Percentiles rank a stretch among this genome's conserved stretches.
Evolutionary conservation across 2,113 vertebrate species (phyloP).

Genomic region (Gracilinanus agilis): DNA sequence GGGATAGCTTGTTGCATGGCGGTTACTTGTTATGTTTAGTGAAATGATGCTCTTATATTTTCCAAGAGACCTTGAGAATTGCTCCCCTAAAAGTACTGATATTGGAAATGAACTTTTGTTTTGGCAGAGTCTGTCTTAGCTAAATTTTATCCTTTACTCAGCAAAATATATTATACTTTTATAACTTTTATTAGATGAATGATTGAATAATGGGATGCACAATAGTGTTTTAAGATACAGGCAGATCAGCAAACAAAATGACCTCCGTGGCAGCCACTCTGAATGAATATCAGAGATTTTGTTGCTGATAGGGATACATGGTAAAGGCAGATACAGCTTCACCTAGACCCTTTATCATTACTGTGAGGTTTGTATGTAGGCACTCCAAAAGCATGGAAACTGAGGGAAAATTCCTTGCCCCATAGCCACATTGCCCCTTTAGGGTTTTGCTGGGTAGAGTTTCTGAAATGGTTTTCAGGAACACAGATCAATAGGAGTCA

Average conservation of each 20-base stretch:
- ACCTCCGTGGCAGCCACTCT: neutral
- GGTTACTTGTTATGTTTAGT: conserved; percentile 53
- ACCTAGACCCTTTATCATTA: neutral
- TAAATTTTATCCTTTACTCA: neutral
- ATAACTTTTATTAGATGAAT: neutral
- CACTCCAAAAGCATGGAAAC: neutral
- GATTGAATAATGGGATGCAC: neutral
- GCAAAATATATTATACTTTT: neutral
- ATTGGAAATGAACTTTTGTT: neutral
- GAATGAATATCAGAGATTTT: neutral
- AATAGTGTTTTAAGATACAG: conserved; percentile 42
- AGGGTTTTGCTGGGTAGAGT: neutral
- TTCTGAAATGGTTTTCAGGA: neutral
- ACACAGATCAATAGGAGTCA: neutral
- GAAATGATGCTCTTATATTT: neutral
- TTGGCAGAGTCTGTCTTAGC: neutral
- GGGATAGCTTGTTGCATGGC: conserved; percentile 53
- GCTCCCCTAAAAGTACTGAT: neutral
- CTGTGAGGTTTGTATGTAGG: neutral
- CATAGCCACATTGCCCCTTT: neutral
- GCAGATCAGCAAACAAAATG: neutral
- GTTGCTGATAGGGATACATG: neutral
- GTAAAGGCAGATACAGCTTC: neutral
- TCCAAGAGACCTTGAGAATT: conserved; percentile 23
- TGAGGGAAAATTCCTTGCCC: neutral